A percentile compares a stretch with the other conserved stretches of the same genome.
Evolutionary conservation across 1,140 invertebrate genomes (phyloP).

Genomic region (Sesamia nonagrioides): DNA sequence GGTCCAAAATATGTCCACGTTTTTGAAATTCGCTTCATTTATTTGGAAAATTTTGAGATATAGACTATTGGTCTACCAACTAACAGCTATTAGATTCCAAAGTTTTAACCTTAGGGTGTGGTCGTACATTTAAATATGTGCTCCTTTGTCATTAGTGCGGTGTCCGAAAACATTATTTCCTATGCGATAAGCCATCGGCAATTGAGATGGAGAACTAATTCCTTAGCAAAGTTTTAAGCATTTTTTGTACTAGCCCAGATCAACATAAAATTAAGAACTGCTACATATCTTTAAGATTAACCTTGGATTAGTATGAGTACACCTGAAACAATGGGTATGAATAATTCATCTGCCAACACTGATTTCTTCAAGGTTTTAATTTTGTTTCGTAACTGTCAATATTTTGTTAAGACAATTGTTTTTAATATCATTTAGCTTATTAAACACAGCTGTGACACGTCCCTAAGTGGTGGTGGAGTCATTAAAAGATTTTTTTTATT

Average conservation of each 20-base stretch:
- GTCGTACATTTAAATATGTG: too few relatives aligned
- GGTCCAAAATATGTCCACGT: too few relatives aligned
- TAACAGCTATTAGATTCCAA: too few relatives aligned
- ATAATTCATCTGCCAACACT: slow-evolving; percentile 36
- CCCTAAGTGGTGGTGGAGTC: not conserved
- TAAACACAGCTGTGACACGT: not conserved
- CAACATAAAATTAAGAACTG: not conserved
- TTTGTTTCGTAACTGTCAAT: slow-evolving; percentile 16
- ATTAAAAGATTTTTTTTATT: not conserved
- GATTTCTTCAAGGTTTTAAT: slow-evolving; percentile 31
- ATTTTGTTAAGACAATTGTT: not conserved
- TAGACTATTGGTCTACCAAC: too few relatives aligned
- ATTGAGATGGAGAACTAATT: too few relatives aligned
- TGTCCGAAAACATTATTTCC: too few relatives aligned
- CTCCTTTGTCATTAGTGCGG: too few relatives aligned
- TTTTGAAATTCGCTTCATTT: too few relatives aligned
- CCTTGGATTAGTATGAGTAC: slow-evolving; percentile 15
- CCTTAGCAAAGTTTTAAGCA: not conserved
- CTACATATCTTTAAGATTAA: not conserved
- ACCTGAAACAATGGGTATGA: slow-evolving; percentile 34
- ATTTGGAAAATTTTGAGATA: too few relatives aligned
- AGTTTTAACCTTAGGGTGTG: too few relatives aligned
- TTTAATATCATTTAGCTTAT: not conserved
- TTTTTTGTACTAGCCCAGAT: not conserved
- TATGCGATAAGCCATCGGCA: too few relatives aligned